Conservation (phyloP, 2,888 invertebrate genomes). For the Morpho helenor region DNA sequence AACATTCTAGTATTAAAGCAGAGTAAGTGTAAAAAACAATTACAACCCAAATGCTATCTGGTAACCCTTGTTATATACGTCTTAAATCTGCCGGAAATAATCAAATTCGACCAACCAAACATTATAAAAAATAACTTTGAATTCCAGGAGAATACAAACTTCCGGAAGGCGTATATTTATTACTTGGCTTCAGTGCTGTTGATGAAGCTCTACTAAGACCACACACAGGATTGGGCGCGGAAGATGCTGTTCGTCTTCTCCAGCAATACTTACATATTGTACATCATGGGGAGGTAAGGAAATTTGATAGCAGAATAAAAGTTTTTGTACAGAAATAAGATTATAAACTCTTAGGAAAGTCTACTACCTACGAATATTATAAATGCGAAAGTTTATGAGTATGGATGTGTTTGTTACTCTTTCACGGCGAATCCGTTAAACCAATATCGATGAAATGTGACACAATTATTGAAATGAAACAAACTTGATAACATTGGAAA, state of each 20-base stretch:
- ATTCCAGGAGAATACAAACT: conserved; percentile 85
- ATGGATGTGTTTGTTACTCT: no score
- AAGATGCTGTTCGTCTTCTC: conserved; percentile 89
- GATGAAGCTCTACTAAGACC: conserved; percentile 90
- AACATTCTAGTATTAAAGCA: no score
- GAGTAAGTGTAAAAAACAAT: no score
- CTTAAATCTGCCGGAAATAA: no score
- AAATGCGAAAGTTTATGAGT: background rate
- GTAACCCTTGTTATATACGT: no score
- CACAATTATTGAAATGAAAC: no score
- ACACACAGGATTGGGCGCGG: conserved; percentile 90
- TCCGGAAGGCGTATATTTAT: conserved; percentile 91
- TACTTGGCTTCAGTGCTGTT: conserved; percentile 93
- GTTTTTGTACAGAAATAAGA: background rate
- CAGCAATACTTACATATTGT: conserved; percentile 88
- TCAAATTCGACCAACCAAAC: no score
- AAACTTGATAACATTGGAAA: no score
- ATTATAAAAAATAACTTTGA: no score
- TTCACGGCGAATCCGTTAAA: no score
- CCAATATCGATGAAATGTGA: no score
- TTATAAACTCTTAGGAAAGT: background rate
- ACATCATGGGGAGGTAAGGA: conserved; percentile 80
- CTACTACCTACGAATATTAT: background rate
- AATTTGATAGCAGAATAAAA: background rate
- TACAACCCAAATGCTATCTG: no score